Conservation (phyloP, 2,797 vertebrate species). For the Tolypeutes matacus region DNA sequence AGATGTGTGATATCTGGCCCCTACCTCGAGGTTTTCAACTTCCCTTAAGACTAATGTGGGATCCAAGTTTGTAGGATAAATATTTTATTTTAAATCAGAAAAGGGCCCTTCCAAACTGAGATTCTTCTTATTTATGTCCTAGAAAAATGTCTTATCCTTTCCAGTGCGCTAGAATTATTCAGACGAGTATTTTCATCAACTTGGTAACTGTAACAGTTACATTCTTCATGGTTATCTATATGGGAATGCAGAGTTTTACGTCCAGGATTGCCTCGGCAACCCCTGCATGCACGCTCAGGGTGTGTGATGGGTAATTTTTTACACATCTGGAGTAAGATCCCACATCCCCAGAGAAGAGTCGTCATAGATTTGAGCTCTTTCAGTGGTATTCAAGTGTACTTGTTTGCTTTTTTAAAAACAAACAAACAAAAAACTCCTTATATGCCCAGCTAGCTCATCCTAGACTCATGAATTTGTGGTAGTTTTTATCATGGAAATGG, state of each 20-base stretch:
- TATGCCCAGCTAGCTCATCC: background rate
- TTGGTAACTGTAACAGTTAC: background rate
- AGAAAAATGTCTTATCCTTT: background rate
- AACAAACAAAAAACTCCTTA: background rate
- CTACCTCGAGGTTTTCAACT: background rate
- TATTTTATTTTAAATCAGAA: conserved; percentile 24
- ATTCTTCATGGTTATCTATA: background rate
- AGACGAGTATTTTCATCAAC: background rate
- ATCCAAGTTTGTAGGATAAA: background rate
- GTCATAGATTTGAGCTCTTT: background rate
- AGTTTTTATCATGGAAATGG: background rate
- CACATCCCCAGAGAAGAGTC: background rate
- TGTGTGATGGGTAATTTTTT: background rate
- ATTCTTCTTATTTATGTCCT: background rate
- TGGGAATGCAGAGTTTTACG: background rate
- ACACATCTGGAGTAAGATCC: background rate
- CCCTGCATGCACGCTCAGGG: background rate
- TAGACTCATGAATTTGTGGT: background rate
- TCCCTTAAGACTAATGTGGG: background rate
- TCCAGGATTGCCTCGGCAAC: background rate
- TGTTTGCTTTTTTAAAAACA: background rate
- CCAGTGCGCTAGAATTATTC: background rate
- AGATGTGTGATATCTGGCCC: background rate
- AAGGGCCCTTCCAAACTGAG: background rate
- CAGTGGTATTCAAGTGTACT: background rate